Percentiles rank a stretch among this genome's conserved stretches.
phyloP scores from a whole-genome alignment of 2,888 invertebrate species.

The Brenthis daphne region DNA sequence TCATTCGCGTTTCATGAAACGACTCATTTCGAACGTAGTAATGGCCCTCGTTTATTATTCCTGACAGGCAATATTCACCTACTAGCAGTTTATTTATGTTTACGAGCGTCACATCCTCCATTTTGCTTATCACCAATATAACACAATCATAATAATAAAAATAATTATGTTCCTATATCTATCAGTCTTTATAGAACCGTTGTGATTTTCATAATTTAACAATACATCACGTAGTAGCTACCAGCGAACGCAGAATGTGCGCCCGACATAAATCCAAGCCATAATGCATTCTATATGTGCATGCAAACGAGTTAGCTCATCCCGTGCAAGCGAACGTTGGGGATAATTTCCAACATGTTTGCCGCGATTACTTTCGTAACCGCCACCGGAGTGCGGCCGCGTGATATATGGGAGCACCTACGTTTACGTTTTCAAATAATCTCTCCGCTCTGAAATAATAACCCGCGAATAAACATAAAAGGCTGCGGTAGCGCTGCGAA shows the following conservation, averaged over 20 bases:
- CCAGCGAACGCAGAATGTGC: constrained; percentile 19
- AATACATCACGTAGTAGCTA: not conserved
- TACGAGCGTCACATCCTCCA: constrained; percentile 42
- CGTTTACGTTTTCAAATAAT: constrained; percentile 74
- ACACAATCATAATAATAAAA: constrained; percentile 11
- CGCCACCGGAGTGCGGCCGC: constrained; percentile 59
- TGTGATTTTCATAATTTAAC: not conserved
- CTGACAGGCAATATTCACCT: constrained; percentile 48
- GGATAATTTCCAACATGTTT: constrained; percentile 69
- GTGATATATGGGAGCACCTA: constrained; percentile 70
- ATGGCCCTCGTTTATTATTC: constrained; percentile 57
- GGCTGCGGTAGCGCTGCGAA: constrained; percentile 53
- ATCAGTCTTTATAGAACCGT: not conserved
- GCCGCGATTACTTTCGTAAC: constrained; percentile 70
- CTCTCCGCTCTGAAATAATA: constrained; percentile 66
- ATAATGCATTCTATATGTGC: constrained; percentile 69
- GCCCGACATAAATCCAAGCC: constrained; percentile 50
- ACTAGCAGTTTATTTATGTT: constrained; percentile 42
- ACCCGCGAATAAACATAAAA: constrained; percentile 74
- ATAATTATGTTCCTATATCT: constrained; percentile 1
- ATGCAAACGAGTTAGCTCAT: constrained; percentile 57
- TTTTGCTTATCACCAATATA: constrained; percentile 23
- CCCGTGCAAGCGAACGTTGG: constrained; percentile 50
- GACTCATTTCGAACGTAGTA: constrained; percentile 56
- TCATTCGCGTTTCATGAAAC: constrained; percentile 59